Evolutionary conservation across 2,113 vertebrate genomes (phyloP).

Genomic region (Sigmodon hispidus): DNA sequence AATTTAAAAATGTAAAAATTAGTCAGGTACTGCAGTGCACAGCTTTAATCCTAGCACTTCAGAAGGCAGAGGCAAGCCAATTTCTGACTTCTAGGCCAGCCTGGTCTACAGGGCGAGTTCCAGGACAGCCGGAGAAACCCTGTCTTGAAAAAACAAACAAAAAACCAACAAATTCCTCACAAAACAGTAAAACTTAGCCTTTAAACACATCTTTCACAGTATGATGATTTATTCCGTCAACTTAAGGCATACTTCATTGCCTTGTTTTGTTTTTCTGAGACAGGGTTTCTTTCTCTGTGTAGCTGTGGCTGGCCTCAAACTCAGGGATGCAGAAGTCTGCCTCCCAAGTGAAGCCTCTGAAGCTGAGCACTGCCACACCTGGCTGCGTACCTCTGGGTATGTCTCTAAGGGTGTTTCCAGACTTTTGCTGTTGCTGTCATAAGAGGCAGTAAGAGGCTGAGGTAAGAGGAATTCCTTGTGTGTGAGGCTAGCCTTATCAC

Average conservation of each 20-base stretch:
- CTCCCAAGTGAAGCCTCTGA: background rate
- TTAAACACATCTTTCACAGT: background rate
- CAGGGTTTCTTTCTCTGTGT: background rate
- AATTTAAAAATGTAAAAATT: background rate
- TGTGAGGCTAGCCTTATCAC: background rate
- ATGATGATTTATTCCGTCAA: background rate
- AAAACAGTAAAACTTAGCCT: background rate
- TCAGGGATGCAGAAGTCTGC: background rate
- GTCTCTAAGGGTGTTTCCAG: background rate
- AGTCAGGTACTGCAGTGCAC: background rate
- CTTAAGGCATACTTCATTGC: background rate
- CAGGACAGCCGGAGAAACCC: background rate
- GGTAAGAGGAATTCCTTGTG: background rate
- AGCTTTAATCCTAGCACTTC: background rate
- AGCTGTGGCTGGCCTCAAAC: background rate
- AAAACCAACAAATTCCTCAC: too few relatives aligned
- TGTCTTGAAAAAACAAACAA: background rate
- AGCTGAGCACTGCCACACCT: background rate
- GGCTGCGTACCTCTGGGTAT: too few relatives aligned
- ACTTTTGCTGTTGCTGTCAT: too few relatives aligned
- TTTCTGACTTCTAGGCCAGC: background rate
- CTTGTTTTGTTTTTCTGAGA: background rate
- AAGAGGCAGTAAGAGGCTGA: background rate
- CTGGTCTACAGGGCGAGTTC: background rate
- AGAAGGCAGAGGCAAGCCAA: background rate